These are phyloP conservation scores for Cyclophora albipunctata DNA, from an alignment of 2,888 invertebrate species.

Conservation along the genomic window DNA sequence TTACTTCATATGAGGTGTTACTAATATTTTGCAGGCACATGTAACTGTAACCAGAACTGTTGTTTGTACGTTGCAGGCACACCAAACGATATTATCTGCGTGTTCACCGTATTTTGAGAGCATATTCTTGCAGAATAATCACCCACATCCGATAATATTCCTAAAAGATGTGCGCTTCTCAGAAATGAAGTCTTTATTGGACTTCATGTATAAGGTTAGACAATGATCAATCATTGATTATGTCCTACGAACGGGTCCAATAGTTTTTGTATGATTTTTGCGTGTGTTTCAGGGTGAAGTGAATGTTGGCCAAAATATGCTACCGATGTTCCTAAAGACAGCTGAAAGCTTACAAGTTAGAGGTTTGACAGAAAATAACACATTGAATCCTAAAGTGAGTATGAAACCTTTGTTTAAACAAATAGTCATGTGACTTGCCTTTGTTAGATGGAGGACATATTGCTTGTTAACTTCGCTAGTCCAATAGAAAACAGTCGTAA, in stretches of 20 bases:
- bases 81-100: slow-evolving; percentile 94
- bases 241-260: no score
- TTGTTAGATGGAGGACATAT: background rate
- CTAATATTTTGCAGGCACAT: no score
- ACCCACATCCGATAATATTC: slow-evolving; percentile 94
- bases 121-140: slow-evolving; percentile 90
- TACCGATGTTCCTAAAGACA: slow-evolving; percentile 93
- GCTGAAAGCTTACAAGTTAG: slow-evolving; percentile 93
- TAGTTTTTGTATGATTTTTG: no score
- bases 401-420: background rate
- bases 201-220: slow-evolving; percentile 92
- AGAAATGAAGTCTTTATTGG: slow-evolving; percentile 91
- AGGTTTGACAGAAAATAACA: slow-evolving; percentile 91
- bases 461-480: no score
- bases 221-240: slow-evolving; percentile 1
- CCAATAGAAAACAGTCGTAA: no score
- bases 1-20: no score
- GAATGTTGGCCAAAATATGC: slow-evolving; percentile 92
- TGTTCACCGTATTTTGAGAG: slow-evolving; percentile 96
- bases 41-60: background rate
- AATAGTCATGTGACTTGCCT: background rate
- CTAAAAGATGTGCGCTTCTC: slow-evolving; percentile 92
- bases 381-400: slow-evolving; percentile 72
- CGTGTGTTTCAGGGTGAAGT: slow-evolving; percentile 79
- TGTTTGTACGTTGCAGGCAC: slow-evolving; percentile 79